A percentile compares a stretch with the other conserved stretches of the same genome.
Conservation (phyloP, 2,113 vertebrate species). For the Strigops habroptila region DNA sequence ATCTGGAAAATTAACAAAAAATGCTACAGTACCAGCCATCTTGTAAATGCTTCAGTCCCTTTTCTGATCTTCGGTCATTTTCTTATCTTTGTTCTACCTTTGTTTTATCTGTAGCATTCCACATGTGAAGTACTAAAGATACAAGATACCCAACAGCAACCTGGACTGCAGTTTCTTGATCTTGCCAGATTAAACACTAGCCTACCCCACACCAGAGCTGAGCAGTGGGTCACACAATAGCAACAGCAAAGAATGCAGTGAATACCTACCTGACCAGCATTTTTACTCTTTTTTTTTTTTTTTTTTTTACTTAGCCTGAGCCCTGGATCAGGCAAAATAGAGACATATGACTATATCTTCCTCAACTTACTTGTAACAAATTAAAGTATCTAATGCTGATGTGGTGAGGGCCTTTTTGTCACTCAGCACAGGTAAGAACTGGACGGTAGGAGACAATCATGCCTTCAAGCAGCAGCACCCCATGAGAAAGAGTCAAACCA, state of each 20-base stretch:
- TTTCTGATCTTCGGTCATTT: neutral
- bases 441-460: neutral
- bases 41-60: neutral
- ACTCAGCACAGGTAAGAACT: neutral
- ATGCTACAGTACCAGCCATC: neutral
- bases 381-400: neutral
- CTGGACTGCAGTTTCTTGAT: neutral
- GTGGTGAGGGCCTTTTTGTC: neutral
- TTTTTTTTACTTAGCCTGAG: neutral
- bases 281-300: neutral
- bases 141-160: neutral
- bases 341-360: neutral
- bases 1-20: neutral
- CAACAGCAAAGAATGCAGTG: neutral
- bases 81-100: neutral
- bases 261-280: neutral
- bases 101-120: neutral
- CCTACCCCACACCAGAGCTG: neutral
- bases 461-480: neutral
- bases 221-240: neutral
- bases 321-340: neutral
- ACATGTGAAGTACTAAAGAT: neutral
- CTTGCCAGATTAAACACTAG: neutral
- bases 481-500: neutral
- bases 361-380: neutral